These are phyloP conservation scores for Synaphobranchus kaupii DNA, from an alignment of 2,797 vertebrate genomes.

Conservation along the genomic window DNA sequence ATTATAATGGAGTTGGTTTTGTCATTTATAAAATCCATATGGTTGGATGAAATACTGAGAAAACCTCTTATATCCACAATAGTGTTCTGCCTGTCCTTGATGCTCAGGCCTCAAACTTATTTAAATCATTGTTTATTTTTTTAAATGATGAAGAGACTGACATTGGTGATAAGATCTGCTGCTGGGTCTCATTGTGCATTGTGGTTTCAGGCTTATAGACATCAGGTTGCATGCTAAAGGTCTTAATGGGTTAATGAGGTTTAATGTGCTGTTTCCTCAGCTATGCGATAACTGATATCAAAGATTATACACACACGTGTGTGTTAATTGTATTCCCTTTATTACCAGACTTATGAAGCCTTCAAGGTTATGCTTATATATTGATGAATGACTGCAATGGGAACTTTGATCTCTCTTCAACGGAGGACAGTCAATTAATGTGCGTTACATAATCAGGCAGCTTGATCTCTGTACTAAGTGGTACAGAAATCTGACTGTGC, in stretches of 20 bases:
- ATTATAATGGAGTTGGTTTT: neutral
- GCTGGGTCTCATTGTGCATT: neutral
- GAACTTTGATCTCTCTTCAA: constrained; percentile 13
- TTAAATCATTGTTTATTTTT: neutral
- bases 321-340: neutral
- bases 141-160: no score
- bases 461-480: neutral
- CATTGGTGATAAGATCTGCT: neutral
- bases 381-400: neutral
- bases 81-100: neutral
- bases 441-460: neutral
- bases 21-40: neutral
- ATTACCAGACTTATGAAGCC: neutral
- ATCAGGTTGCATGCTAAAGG: neutral
- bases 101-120: neutral
- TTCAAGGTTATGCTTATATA: neutral
- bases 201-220: neutral
- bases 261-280: neutral
- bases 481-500: neutral
- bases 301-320: neutral
- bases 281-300: neutral
- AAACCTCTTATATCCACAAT: no score
- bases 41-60: neutral
- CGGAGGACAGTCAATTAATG: neutral
- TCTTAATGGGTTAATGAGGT: neutral